A percentile compares a stretch with the other conserved stretches of the same genome.
These are phyloP conservation scores for Nilaparvata lugens DNA, from an alignment of 1,140 invertebrate species.

Conservation along the genomic window DNA sequence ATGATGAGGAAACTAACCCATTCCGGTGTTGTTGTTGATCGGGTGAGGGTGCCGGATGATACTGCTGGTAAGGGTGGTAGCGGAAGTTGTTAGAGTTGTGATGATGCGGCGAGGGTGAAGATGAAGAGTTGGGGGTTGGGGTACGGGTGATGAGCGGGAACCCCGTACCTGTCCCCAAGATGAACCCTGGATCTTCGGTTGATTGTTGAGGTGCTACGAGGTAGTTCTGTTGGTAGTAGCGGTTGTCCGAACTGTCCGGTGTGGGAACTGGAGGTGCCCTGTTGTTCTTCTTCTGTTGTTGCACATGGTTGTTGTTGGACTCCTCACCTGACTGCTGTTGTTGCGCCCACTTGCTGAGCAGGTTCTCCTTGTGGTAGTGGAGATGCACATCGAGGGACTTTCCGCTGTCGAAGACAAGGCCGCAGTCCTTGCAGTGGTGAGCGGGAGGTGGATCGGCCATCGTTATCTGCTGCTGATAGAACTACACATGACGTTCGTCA, in stretches of 20 bases:
- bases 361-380: slow-evolving; percentile 66
- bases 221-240: slow-evolving; percentile 9
- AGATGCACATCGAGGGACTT: slow-evolving; percentile 68
- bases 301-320: slow-evolving; percentile 53
- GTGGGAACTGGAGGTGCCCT: slow-evolving; percentile 44
- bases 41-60: slow-evolving; percentile 30
- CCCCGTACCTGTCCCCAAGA: slow-evolving; percentile 32
- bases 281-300: slow-evolving; percentile 38
- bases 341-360: slow-evolving; percentile 64
- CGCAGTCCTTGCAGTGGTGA: slow-evolving; percentile 55
- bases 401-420: slow-evolving; percentile 57
- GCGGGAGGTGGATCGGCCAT: slow-evolving; percentile 6
- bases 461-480: neutral
- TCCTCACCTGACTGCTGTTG: slow-evolving; percentile 33
- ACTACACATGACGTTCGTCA: no score
- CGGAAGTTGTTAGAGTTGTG: slow-evolving; percentile 21
- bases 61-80: slow-evolving; percentile 38
- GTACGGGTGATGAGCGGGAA: slow-evolving; percentile 27
- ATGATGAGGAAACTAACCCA: slow-evolving; percentile 42
- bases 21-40: slow-evolving; percentile 39
- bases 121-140: slow-evolving; percentile 16
- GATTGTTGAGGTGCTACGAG: neutral
- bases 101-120: slow-evolving; percentile 17
- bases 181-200: slow-evolving; percentile 28
- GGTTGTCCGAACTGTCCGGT: slow-evolving; percentile 40